These are phyloP conservation scores for Apamea monoglypha DNA, from an alignment of 2,888 invertebrate genomes.

Conservation along the genomic window DNA sequence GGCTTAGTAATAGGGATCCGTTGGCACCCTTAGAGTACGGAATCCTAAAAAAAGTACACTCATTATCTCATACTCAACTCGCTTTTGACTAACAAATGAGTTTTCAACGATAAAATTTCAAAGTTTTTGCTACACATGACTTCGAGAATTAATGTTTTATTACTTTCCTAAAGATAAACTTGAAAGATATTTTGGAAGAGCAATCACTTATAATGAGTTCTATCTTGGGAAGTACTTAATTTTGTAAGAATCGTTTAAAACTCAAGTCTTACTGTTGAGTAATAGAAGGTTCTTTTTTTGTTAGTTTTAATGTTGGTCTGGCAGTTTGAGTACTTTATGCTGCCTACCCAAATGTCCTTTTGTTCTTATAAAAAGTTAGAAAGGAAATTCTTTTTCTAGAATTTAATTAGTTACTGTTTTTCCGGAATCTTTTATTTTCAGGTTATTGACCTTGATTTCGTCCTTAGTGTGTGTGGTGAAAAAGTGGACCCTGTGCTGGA, in stretches of 20 bases:
- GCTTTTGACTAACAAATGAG: constrained; percentile 37
- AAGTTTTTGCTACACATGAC: constrained; percentile 51
- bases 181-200: constrained; percentile 26
- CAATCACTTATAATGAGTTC: constrained; percentile 6
- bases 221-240: neutral
- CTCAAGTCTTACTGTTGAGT: neutral
- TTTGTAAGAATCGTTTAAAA: neutral
- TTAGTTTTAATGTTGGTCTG: too few species aligned
- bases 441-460: too few species aligned
- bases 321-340: too few species aligned
- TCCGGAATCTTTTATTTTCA: too few species aligned
- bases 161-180: constrained; percentile 39
- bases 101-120: constrained; percentile 44
- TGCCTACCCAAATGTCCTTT: too few species aligned
- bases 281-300: neutral
- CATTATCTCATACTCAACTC: constrained; percentile 17
- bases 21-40: neutral
- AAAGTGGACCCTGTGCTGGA: too few species aligned
- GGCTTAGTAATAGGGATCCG: neutral
- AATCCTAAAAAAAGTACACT: neutral
- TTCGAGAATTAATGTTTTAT: constrained; percentile 47
- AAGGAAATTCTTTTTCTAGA: too few species aligned
- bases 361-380: too few species aligned
- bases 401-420: too few species aligned
- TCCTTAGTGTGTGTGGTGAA: too few species aligned